Evolutionary conservation across 2,888 invertebrate species (phyloP), one percentile per base, ranked within the genome.

Genomic region (Eupithecia subfuscata): DNA sequence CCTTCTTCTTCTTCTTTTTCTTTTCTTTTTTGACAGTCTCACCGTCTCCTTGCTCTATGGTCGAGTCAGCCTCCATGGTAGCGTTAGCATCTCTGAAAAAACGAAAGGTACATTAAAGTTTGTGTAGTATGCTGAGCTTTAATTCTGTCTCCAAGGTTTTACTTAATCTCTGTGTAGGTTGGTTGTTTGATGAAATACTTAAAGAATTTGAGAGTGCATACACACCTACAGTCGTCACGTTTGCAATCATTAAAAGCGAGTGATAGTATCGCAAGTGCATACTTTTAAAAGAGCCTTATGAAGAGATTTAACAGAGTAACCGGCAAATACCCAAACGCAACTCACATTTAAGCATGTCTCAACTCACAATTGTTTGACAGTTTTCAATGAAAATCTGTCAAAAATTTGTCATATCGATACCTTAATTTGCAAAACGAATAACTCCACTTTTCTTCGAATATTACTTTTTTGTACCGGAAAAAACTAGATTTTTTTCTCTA

Each of bases 1-100:
- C 96, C 90, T 97, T 97, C 94, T 97, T 97, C 92, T 97, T 97
- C 92, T 97, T 97, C 89, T 97, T 97, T 88, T 97, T 97, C 90
- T 97, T 97, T 80, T 97, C 96, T 86, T 96, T 96, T 82, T 96
- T 96, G 14, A 90, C 87, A 80, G 92, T 89, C 7, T 91, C 90
- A 69, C 91, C 92, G 8, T 89, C 91, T 45, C 89, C 90, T 0
- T 86, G 91, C 77, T 95, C 91, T 52, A 90, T 86, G 8, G 89
- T 85, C 0, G 89, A 84, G 6, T 91, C 91, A 30, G 88, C 89
- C 37, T 92, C 91, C 86, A 89, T 89, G 14, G 92, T 90, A 1
- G 90, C 86, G 7, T 91, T 89, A 1, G 89, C 92, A 2, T 88
- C 91, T 6, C 87, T 87, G 81, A 7, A 79, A 81, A 60, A 40